Evolutionary conservation across 1,140 invertebrate genomes (phyloP).

Genomic region (Heterodera carotae): DNA sequence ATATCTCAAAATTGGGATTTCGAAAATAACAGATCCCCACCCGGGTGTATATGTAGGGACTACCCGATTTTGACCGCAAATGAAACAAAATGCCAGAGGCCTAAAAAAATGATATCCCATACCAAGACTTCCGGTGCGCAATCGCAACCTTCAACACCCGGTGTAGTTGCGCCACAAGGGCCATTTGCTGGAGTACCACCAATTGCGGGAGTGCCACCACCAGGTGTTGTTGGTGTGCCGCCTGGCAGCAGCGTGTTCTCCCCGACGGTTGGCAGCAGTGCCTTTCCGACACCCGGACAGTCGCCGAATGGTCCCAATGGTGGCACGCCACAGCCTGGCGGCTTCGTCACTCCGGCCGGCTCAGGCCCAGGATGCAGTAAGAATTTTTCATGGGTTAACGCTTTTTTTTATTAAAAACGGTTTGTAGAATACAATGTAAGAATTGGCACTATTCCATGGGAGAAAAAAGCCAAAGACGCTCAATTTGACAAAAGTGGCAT

Average conservation of each 20-base stretch:
- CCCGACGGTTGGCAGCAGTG: neutral
- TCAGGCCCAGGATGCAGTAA: slow-evolving; percentile 13
- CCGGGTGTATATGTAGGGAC: no score
- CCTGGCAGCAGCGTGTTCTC: neutral
- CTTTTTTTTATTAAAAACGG: no score
- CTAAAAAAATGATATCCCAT: no score
- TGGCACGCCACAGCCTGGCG: no score
- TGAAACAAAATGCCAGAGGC: no score
- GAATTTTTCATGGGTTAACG: no score
- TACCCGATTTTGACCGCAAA: neutral
- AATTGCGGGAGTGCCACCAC: neutral
- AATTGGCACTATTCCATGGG: neutral
- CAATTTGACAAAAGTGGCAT: no score
- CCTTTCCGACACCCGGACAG: neutral
- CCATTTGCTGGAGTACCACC: no score
- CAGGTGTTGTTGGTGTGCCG: no score
- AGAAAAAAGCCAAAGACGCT: no score
- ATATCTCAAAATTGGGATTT: no score
- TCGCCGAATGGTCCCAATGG: neutral
- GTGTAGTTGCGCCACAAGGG: neutral
- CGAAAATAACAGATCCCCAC: no score
- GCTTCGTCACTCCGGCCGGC: neutral
- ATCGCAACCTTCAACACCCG: neutral
- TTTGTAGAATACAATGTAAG: neutral
- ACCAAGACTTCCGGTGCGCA: neutral